Evolutionary conservation across 2,888 invertebrate species (phyloP), one percentile per base, ranked within the genome.

Genomic region (Apamea anceps): DNA sequence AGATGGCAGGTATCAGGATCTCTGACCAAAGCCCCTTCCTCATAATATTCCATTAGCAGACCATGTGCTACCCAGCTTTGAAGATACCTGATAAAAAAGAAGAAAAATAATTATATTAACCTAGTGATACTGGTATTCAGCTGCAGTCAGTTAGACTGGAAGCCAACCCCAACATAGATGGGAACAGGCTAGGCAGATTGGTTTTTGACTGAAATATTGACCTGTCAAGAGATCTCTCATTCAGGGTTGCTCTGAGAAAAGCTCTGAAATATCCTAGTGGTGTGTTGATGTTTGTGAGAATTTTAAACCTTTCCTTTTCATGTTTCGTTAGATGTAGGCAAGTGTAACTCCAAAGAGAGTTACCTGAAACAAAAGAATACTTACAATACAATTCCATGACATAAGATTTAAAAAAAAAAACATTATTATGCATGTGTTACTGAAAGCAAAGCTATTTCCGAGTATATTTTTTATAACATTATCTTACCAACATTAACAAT

Each of bases 161-260:
- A 37, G 6, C 37, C 6, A 6, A 65, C 37, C 32, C 12, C 37
- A 65, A 37, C 25, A 37, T 25, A 37, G 21, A 37, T 65, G 6
- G 7, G 6, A 65, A 37, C 25, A 65, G 37, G 6, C 65, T 25
- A 6, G 6, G 37, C 37, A 13, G 37, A 65, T 65, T 37, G 7
- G 7, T 37, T 66, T 45, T 48, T 8, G 1, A 54, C 37, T 60
- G 51, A 75, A 75, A 37, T 67, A 28, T 57, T 7, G 60, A 82
- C 96, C 98, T 98, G 92, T 99, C 99, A 68, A 99, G 96, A 0
- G 99, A 99, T 90, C 98, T 98, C 94, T 99, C 99, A 96, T 99
- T 99, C 45, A 99, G 97, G 7, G 99, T 97, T 32, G 99, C 98
- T 86, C 99, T 97, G 51, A 99, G 97, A 98, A 99, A 99, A 45